Evolutionary conservation across 2,888 invertebrate genomes (phyloP).

Genomic region (Rotaria macrura): DNA sequence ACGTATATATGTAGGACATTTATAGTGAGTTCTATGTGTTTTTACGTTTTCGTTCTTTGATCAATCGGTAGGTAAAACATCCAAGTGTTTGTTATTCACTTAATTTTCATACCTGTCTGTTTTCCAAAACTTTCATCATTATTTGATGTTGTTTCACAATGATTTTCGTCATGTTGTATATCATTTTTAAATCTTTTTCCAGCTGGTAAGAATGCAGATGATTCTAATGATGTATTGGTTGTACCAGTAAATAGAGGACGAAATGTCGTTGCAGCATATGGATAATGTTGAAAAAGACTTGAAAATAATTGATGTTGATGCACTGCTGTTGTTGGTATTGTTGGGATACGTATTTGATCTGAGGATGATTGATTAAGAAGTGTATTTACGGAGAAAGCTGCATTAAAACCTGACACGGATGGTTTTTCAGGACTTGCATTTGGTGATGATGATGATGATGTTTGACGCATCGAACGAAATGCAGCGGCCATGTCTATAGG

Average conservation of each 20-base stretch:
- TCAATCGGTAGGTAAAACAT: background rate
- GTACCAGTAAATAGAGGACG: background rate
- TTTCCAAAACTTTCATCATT: conserved; percentile 1
- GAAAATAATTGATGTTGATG: background rate
- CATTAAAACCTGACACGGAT: background rate
- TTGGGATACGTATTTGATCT: background rate
- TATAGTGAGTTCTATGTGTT: too few relatives aligned
- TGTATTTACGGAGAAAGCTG: background rate
- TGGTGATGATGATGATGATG: background rate
- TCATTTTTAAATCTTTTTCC: background rate
- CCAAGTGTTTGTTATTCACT: background rate
- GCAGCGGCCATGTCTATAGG: conserved; percentile 4
- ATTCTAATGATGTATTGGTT: background rate
- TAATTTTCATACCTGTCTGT: background rate
- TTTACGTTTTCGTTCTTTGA: background rate
- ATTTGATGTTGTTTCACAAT: conserved; percentile 7
- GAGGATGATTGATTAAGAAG: background rate
- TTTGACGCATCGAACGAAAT: background rate
- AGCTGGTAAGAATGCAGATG: background rate
- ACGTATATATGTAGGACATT: too few relatives aligned
- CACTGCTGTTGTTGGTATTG: background rate
- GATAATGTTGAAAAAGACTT: background rate
- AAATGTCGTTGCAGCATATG: background rate
- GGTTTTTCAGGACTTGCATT: background rate
- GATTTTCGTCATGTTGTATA: background rate